A percentile compares a stretch with the other conserved stretches of the same genome.
These are phyloP conservation scores for Palythoa caribaeorum DNA, from an alignment of 92 coral and sea anemone genomes.

Conservation along the genomic window DNA sequence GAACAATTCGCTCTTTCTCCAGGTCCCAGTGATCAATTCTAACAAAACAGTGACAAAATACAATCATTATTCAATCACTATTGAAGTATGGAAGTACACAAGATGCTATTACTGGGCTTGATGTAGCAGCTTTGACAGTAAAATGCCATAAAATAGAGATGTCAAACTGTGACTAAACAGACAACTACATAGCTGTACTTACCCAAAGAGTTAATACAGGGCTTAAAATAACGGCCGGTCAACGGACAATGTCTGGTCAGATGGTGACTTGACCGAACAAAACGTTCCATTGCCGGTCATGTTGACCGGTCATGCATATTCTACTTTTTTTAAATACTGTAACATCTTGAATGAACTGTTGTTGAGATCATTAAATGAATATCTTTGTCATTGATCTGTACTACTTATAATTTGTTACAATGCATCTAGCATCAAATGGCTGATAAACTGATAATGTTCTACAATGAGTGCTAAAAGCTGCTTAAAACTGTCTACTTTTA, in stretches of 20 bases:
- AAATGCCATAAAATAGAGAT: too few relatives aligned
- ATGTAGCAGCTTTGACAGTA: too few relatives aligned
- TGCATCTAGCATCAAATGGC: conserved; percentile 26
- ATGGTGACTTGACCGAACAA: not conserved
- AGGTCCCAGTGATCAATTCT: conserved; percentile 99
- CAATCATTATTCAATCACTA: not conserved
- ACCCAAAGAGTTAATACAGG: too few relatives aligned
- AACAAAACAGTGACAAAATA: not conserved
- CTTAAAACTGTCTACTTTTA: not conserved
- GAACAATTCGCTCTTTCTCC: conserved; percentile 89
- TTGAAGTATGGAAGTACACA: too few relatives aligned
- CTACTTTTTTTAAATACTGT: not conserved
- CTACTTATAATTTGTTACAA: conserved; percentile 21
- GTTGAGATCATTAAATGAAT: not conserved
- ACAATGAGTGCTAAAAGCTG: conserved; percentile 33
- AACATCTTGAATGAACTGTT: not conserved
- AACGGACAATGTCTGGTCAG: not conserved
- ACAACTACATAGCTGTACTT: too few relatives aligned
- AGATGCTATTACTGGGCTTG: too few relatives aligned
- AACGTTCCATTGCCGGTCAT: too few relatives aligned
- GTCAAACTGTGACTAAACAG: too few relatives aligned
- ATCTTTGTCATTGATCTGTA: too few relatives aligned
- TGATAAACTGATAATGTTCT: conserved; percentile 13
- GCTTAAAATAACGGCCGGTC: too few relatives aligned
- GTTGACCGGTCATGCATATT: too few relatives aligned